A percentile compares a stretch with the other conserved stretches of the same genome.
Conservation (phyloP, 2,113 vertebrate genomes). For the Calypte anna region DNA sequence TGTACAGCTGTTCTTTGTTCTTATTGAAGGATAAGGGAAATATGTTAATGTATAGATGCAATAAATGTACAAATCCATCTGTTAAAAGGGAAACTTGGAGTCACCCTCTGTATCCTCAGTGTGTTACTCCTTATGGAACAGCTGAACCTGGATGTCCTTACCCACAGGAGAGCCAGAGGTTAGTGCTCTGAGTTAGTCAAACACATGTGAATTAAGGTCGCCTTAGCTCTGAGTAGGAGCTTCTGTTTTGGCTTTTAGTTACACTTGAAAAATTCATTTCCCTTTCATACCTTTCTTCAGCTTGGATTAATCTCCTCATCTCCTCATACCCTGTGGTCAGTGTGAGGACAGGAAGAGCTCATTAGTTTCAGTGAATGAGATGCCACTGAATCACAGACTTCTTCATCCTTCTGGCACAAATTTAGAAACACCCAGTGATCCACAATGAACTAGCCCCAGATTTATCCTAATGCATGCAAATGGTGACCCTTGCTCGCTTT, state of each 20-base stretch:
- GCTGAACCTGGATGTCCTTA: background rate
- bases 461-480: background rate
- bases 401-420: background rate
- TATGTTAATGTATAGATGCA: background rate
- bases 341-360: background rate
- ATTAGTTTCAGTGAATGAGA: background rate
- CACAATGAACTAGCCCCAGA: background rate
- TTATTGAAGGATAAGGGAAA: background rate
- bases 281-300: background rate
- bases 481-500: background rate
- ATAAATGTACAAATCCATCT: constrained; percentile 11
- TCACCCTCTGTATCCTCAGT: background rate
- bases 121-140: background rate
- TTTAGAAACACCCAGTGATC: background rate
- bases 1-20: constrained; percentile 22
- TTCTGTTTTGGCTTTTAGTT: constrained; percentile 16
- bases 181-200: background rate
- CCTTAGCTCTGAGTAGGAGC: background rate
- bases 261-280: background rate
- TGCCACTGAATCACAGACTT: background rate
- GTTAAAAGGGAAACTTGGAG: constrained; percentile 1
- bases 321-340: background rate
- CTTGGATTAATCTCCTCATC: background rate
- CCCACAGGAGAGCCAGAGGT: background rate
- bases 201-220: constrained; percentile 30